Evolutionary conservation across 2,113 vertebrate species (phyloP), one percentile per base, ranked within the genome.

Genomic region (Gobiocypris rarus): DNA sequence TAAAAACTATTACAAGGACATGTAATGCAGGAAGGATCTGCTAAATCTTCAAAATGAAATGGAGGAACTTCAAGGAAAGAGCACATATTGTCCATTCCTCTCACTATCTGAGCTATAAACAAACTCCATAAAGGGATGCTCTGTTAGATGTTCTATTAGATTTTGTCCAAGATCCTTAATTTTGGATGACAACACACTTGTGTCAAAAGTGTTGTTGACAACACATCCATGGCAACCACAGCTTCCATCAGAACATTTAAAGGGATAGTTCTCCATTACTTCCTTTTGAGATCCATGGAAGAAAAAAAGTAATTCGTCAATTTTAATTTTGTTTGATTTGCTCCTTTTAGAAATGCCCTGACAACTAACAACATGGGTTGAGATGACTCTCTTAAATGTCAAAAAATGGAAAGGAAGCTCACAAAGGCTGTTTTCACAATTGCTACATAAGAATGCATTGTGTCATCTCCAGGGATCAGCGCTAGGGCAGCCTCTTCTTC

Each of bases 91-190:
- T 28, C n/a, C 69, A 31, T 65, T 82, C 34, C 65, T 83, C 73
- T 85, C 76, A 61, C 8, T 65, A 69, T 41, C 74, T 61, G 79
- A 52, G 54, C 54, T 9, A 28, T 83, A 81, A 87, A 86, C 74
- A 85, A 70, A 63, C 65, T 45, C 45, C 45, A 75, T 4, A n/a
- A 73, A 48, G 13, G 70, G 76, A 79, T 28, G 14, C 26, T 61
- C 9, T 41, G 6, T 43, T 9, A 17, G 76, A 61, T 26, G 56
- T 45, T 61, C 75, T 78, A 43, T 28, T 78, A 13, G n/a, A 71
- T 71, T 71, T 15, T 26, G 70, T 24, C 41, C 34, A 70, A 19
- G 67, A 41, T 70, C 69, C 69, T 48, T 73, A 26, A 73, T 41
- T 26, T 61, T 63, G 38, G 34, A 45, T 61, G 38, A 82, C 61